A percentile compares a stretch with the other conserved stretches of the same genome.
Evolutionary conservation across 2,797 vertebrate genomes (phyloP).

Genomic region (Sciurus vulgaris): DNA sequence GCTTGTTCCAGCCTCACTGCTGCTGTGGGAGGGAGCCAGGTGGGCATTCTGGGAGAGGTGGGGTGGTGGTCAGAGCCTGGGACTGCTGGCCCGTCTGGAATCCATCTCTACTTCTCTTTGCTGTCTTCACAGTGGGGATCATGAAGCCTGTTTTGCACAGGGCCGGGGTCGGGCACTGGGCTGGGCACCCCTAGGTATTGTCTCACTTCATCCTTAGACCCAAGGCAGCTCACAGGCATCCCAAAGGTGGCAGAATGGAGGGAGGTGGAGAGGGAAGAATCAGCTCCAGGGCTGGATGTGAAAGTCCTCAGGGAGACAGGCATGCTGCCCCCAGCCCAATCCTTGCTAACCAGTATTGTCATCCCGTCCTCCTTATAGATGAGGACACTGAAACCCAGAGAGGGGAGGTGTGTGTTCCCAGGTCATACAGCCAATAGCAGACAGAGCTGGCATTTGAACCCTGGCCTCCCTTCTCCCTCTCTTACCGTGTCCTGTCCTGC

Average conservation of each 20-base stretch:
- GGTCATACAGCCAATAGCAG: slow-evolving; percentile 21
- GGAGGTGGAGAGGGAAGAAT: not conserved
- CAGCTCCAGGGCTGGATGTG: rapidly evolving
- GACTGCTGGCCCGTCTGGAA: too few species aligned
- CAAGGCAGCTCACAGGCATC: not conserved
- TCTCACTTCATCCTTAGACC: not conserved
- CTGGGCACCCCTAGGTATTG: not conserved
- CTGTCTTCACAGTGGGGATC: not conserved
- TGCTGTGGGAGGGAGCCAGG: not conserved
- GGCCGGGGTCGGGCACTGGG: not conserved
- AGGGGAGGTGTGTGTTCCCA: not conserved
- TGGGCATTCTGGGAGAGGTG: not conserved
- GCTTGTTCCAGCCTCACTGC: not conserved
- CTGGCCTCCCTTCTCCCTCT: not conserved
- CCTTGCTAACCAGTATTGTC: not conserved
- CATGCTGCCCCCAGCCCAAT: not conserved
- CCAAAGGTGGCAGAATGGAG: not conserved
- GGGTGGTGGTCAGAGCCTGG: not conserved
- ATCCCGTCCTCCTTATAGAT: not conserved
- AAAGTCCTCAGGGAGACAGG: not conserved
- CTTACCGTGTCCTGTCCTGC: not conserved
- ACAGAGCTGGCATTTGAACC: not conserved
- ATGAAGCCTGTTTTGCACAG: not conserved
- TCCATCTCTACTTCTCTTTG: not conserved
- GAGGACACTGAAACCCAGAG: not conserved